These are phyloP conservation scores for Drosophila tripunctata DNA, from an alignment of 2,888 invertebrate genomes.

Conservation along the genomic window DNA sequence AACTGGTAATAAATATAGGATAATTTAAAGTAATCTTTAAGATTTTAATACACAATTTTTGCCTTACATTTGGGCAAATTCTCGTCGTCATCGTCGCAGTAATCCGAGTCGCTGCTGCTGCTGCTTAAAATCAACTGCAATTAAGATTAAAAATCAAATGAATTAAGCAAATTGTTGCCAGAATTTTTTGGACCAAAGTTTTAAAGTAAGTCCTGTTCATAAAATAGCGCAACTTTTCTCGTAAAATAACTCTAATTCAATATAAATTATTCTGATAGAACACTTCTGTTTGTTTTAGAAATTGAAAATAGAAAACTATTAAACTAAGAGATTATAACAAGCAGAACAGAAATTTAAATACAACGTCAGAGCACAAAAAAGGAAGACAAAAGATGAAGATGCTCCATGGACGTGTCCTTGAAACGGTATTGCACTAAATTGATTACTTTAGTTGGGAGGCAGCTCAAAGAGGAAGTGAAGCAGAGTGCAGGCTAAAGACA, in stretches of 20 bases:
- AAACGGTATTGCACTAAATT: constrained; percentile 1
- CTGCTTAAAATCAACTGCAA: constrained; percentile 83
- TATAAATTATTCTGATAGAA: too few relatives aligned
- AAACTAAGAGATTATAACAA: background rate
- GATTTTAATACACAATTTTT: background rate
- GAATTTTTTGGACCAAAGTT: too few relatives aligned
- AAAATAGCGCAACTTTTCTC: too few relatives aligned
- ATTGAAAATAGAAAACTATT: background rate
- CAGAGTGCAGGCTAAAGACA: background rate
- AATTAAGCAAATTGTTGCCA: too few relatives aligned
- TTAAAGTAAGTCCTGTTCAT: too few relatives aligned
- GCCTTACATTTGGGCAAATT: constrained; percentile 81
- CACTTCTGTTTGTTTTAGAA: background rate
- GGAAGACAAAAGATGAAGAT: background rate
- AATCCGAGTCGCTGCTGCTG: constrained; percentile 84
- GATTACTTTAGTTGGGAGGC: background rate
- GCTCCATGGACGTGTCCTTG: background rate
- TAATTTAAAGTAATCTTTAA: too few relatives aligned
- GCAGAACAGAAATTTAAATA: background rate
- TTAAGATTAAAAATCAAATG: background rate
- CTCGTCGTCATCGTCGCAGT: constrained; percentile 83
- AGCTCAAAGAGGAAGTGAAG: background rate
- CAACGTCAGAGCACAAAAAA: background rate
- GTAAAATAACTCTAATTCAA: too few relatives aligned
- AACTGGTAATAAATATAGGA: constrained; percentile 48